Evolutionary conservation across 2,888 invertebrate genomes (phyloP).

Genomic region (Byasa hedistus): DNA sequence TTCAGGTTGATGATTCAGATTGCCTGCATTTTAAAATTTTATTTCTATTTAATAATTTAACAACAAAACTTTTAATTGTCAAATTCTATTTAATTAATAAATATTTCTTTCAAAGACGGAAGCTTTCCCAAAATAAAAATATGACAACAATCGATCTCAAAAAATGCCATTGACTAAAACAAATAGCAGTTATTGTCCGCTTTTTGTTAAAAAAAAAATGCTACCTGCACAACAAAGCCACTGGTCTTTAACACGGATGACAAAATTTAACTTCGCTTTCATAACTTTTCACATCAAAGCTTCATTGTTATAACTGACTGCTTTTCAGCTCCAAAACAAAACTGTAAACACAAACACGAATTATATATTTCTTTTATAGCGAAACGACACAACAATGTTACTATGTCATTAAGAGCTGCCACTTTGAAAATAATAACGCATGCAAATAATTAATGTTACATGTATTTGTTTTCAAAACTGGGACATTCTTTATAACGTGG

Average conservation of each 20-base stretch:
- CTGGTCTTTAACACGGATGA: slow-evolving; percentile 14
- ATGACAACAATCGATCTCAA: slow-evolving; percentile 17
- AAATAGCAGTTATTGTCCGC: slow-evolving; percentile 19
- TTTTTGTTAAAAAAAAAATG: slow-evolving; percentile 17
- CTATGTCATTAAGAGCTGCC: slow-evolving; percentile 12
- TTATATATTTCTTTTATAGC: slow-evolving; percentile 17
- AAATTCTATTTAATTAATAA: neutral
- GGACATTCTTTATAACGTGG: slow-evolving; percentile 11
- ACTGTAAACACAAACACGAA: slow-evolving; percentile 15
- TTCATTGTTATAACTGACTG: slow-evolving; percentile 29
- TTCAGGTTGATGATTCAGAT: no score
- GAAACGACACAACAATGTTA: slow-evolving; percentile 5
- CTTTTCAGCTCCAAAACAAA: slow-evolving; percentile 21
- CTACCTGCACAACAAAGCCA: slow-evolving; percentile 16
- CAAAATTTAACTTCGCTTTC: slow-evolving; percentile 29
- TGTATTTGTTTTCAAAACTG: slow-evolving; percentile 4
- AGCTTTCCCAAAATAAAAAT: slow-evolving; percentile 2
- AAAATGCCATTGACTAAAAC: slow-evolving; percentile 15
- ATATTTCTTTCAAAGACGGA: neutral
- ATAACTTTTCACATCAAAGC: slow-evolving; percentile 27
- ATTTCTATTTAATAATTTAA: no score
- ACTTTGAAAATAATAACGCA: slow-evolving; percentile 8
- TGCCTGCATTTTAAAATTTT: no score
- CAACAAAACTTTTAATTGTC: no score
- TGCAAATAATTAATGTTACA: slow-evolving; percentile 3